Conservation (phyloP, 2,888 invertebrate genomes). For the Agonopterix alstromeriana region DNA sequence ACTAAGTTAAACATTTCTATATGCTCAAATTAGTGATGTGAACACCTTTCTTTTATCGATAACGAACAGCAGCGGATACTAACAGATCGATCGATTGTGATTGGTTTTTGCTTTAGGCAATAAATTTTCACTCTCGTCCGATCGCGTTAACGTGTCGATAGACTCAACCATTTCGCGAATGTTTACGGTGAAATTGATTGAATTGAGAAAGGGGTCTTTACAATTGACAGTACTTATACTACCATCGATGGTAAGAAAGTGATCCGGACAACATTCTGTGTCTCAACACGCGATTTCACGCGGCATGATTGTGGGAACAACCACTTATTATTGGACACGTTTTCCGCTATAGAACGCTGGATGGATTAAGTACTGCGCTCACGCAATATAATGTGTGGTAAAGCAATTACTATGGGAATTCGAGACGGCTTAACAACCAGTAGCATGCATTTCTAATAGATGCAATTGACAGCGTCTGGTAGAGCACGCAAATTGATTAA, state of each 20-base stretch:
- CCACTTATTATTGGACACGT: conserved; percentile 19
- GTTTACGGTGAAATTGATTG: conserved; percentile 44
- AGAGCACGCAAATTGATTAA: conserved; percentile 3
- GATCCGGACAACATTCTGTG: conserved; percentile 25
- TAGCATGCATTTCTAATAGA: conserved; percentile 11
- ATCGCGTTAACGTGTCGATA: conserved; percentile 15
- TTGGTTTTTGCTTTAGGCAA: conserved; percentile 24
- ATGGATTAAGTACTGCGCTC: conserved; percentile 18
- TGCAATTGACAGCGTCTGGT: conserved; percentile 8
- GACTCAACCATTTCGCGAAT: conserved; percentile 23
- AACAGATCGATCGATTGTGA: conserved; percentile 30
- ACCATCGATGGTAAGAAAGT: conserved; percentile 35
- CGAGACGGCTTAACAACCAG: conserved; percentile 7
- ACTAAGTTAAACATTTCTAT: conserved; percentile 25
- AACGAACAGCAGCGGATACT: conserved; percentile 28
- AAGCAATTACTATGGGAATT: conserved; percentile 14
- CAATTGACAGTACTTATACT: conserved; percentile 34
- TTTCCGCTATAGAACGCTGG: conserved; percentile 16
- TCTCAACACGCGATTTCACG: conserved; percentile 33
- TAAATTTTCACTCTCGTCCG: conserved; percentile 26
- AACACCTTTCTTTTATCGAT: conserved; percentile 28
- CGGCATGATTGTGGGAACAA: conserved; percentile 29
- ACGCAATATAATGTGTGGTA: conserved; percentile 14
- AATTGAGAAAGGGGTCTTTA: conserved; percentile 30
- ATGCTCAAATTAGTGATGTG: conserved; percentile 26